Evolutionary conservation across 2,888 invertebrate species (phyloP), one percentile per base, ranked within the genome.

Genomic region (Macaria notata): DNA sequence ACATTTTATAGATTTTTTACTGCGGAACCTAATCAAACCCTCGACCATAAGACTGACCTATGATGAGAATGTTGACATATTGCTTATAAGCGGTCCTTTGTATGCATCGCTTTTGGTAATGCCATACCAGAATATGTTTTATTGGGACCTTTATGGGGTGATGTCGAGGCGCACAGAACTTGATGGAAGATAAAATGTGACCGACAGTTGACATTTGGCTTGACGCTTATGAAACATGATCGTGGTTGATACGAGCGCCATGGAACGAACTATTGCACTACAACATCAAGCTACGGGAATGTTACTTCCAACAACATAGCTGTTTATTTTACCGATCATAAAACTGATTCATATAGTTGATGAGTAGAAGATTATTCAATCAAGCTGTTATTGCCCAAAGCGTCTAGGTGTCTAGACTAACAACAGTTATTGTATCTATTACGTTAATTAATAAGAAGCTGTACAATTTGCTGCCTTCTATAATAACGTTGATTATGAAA

Each of bases 1-100:
- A 62, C 63, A 57, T 76, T 79, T 79, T 77, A 75, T 75, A 71
- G 71, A 73, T 73, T 66, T 70, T 78, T 81, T 73, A 79, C 72
- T 71, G 66, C 67, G 66, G 56, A 59, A 71, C 56, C 69, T 79
- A 80, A 81, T 80, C 76, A 79, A 73, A 73, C 63, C 64, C 62
- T 67, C 62, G 63, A 63, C 65, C 61, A 56, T 56, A 59, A 53
- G 61, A 62, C 57, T 59, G 57, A 65, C 56, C 59, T 63, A 49
- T 64, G 63, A 63, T 46, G 61, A 64, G 62, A 65, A 62, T 60
- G 66, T 66, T 66, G 64, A 63, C 65, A 66, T 66, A 61, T 68
- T 61, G 61, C 59, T 64, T 46, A 53, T 56, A 59, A 63, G 55
- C 49, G 55, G 60, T 54, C 50, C 56, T 61, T 62, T 63, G 61